A percentile compares a stretch with the other conserved stretches of the same genome.
phyloP scores from a whole-genome alignment of 2,113 vertebrate genomes.

The Pardalotus punctatus region DNA sequence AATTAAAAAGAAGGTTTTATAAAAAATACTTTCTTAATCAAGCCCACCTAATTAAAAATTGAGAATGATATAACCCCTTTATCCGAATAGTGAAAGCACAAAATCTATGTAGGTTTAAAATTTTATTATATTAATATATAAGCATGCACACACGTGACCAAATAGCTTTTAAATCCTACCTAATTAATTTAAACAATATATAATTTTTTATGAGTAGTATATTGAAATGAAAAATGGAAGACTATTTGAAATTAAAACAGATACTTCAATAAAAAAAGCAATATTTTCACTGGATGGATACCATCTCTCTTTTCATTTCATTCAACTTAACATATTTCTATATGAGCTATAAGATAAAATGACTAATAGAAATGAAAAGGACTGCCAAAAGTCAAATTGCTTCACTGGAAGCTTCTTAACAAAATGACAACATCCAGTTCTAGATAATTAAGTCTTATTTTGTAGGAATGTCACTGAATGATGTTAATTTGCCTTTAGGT shows the following conservation, averaged over 20 bases:
- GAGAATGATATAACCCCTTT: neutral
- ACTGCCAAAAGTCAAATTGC: neutral
- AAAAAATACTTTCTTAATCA: neutral
- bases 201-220: neutral
- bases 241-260: constrained; percentile 24
- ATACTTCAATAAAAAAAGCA: neutral
- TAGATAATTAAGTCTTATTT: constrained; percentile 31
- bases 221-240: neutral
- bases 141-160: neutral
- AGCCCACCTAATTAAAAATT: neutral
- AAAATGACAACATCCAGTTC: constrained; percentile 14
- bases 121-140: neutral
- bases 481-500: constrained; percentile 39
- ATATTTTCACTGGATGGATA: neutral
- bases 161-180: neutral
- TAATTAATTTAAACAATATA: neutral
- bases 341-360: constrained; percentile 26
- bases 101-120: neutral
- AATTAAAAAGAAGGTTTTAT: neutral
- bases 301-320: neutral
- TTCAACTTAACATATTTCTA: neutral
- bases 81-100: neutral
- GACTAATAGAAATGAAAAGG: neutral
- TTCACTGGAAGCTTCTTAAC: constrained; percentile 9
- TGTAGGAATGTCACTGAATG: constrained; percentile 8